Base-by-base conservation (phyloP, 2,888 invertebrate genomes). In the Ophion obscuratus region DNA sequence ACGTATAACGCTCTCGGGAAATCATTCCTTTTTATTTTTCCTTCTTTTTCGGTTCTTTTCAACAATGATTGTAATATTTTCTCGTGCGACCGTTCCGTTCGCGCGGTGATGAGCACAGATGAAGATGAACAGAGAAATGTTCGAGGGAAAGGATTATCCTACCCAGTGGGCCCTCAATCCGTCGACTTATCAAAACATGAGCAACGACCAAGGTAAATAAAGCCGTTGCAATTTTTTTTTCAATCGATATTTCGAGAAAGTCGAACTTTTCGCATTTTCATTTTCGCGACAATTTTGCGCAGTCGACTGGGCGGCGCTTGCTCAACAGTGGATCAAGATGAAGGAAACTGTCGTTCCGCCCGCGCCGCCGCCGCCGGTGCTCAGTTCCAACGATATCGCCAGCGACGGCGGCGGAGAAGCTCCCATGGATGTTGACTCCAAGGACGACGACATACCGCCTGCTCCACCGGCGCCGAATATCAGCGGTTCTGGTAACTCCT, bases 271-370 rank as follows among this genome's bases (percentile, higher is more conserved):
- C 9, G 9, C 40, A 40, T 9, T 9, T 40, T 40, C 4, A 1
- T 9, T 40, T 40, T 40, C 9, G 40, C 40, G 1, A 40, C 40
- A 11, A 44, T 24, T 59, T 57, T 20, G 24, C 17, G 53, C 90
- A 96, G 99, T 99, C 84, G 99, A 99, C 94, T 99, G 99, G 99
- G 99, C 99, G 14, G 97, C 98, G 47, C 95, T 99, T 91, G 99
- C 99, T 40, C 98, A 99, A 93, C 99, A 99, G 96, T 99, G 99
- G 99, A 99, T 99, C 90, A 97, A 97, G 93, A 98, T 98, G 98
- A 98, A 98, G 93, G 97, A 97, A 92, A 96, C 97, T 10, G 95
- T 96, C 59, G 95, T 96, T 59, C 94, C 96, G 64, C 95, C 96
- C 9, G 95, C 96, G 27, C 95, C 96, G 61, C 96, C 96, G 11